A percentile compares a stretch with the other conserved stretches of the same genome.
These are phyloP conservation scores for Tiliacea citrago DNA, from an alignment of 2,888 invertebrate genomes.

Conservation along the genomic window DNA sequence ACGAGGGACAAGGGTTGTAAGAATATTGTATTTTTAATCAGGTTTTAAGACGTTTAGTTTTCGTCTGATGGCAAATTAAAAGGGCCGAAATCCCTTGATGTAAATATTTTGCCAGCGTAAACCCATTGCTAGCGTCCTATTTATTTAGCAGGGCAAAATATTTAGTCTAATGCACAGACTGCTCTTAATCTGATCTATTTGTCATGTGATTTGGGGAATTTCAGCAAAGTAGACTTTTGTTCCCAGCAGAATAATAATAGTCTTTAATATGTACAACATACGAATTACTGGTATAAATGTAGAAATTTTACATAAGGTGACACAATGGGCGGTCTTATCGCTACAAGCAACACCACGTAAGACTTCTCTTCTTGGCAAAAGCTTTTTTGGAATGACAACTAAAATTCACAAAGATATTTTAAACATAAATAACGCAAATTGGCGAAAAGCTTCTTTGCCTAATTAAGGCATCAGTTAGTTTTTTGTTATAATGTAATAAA, in stretches of 20 bases:
- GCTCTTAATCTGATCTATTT: background rate
- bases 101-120: slow-evolving; percentile 33
- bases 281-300: no score
- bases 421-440: background rate
- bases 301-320: no score
- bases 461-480: background rate
- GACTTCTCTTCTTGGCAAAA: background rate
- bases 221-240: no score
- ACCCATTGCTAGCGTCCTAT: background rate
- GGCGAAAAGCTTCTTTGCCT: background rate
- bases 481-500: background rate
- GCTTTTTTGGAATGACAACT: background rate
- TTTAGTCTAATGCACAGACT: background rate
- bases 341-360: background rate
- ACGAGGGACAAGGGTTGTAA: slow-evolving; percentile 27
- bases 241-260: no score
- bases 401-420: background rate
- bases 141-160: background rate
- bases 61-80: slow-evolving; percentile 48
- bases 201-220: background rate
- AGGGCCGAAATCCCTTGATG: background rate
- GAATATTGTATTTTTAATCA: slow-evolving; percentile 45
- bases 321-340: no score
- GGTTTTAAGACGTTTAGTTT: slow-evolving; percentile 41
- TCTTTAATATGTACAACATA: no score